Percentiles rank a stretch among this genome's conserved stretches.
phyloP scores from a whole-genome alignment of 2,888 invertebrate genomes.

The Torymus auratus region DNA sequence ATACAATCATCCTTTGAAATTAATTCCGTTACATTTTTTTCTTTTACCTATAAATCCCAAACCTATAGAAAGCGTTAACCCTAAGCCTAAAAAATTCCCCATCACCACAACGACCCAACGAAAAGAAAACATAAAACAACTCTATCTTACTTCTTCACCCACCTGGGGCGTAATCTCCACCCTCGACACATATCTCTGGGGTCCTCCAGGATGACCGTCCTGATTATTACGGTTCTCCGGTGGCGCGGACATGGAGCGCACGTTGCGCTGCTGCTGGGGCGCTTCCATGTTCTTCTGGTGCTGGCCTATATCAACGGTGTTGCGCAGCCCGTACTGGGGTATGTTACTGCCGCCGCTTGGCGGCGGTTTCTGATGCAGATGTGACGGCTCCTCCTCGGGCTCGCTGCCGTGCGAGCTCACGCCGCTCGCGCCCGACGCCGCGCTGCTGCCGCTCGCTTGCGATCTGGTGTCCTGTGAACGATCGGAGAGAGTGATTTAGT shows the following conservation, averaged over 20 bases:
- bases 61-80: no score
- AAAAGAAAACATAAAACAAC: no score
- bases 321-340: constrained; percentile 84
- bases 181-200: constrained; percentile 68
- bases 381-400: neutral
- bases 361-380: constrained; percentile 60
- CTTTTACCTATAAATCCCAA: no score
- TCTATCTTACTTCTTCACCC: constrained; percentile 58
- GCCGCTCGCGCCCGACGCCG: constrained; percentile 70
- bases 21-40: no score
- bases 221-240: constrained; percentile 78
- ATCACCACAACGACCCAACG: no score
- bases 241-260: constrained; percentile 89
- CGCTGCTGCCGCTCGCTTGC: constrained; percentile 73
- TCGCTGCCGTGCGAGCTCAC: constrained; percentile 71
- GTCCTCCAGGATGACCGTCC: constrained; percentile 63
- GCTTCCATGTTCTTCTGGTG: constrained; percentile 79
- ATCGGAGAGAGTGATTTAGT: no score
- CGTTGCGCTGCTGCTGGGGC: constrained; percentile 76
- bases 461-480: constrained; percentile 67
- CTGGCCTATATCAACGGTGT: constrained; percentile 88
- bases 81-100: no score
- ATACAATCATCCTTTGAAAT: no score
- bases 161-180: constrained; percentile 71
- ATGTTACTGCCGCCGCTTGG: constrained; percentile 71